Conservation (phyloP, 2,113 vertebrate genomes). For the Halcyon senegalensis region DNA sequence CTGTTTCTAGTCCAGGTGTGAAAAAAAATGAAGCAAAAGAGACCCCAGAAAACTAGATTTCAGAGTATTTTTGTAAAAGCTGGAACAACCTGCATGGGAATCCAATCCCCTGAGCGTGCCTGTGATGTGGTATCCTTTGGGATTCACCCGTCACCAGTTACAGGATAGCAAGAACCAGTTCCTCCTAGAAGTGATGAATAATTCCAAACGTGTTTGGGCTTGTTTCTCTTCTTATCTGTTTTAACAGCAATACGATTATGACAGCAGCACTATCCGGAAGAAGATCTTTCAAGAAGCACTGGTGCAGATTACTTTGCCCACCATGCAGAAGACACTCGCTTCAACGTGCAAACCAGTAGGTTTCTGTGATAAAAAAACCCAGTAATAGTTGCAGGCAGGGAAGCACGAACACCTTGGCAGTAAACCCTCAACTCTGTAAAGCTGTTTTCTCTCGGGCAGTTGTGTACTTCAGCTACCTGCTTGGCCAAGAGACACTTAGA, state of each 20-base stretch:
- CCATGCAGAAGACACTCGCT: constrained; percentile 85
- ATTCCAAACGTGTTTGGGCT: neutral
- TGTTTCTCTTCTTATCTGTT: constrained; percentile 49
- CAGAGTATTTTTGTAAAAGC: neutral
- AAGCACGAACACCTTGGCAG: neutral
- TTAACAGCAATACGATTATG: constrained; percentile 91
- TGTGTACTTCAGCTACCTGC: neutral
- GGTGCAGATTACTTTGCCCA: constrained; percentile 88
- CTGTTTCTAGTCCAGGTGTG: neutral
- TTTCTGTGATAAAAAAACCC: neutral
- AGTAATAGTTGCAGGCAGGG: neutral
- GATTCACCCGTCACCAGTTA: neutral
- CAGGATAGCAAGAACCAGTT: neutral
- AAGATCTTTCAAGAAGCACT: constrained; percentile 89
- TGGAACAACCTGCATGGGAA: neutral
- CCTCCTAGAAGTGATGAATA: neutral
- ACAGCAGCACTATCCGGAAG: constrained; percentile 93
- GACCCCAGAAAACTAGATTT: neutral
- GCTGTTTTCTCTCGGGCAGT: neutral
- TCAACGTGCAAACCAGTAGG: constrained; percentile 85
- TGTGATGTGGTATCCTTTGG: neutral
- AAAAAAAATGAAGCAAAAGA: neutral
- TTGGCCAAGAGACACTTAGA: neutral
- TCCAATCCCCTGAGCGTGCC: neutral
- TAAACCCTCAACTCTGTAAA: neutral